phyloP scores from a whole-genome alignment of 2,888 invertebrate genomes.

The Hedychridium roseum region DNA sequence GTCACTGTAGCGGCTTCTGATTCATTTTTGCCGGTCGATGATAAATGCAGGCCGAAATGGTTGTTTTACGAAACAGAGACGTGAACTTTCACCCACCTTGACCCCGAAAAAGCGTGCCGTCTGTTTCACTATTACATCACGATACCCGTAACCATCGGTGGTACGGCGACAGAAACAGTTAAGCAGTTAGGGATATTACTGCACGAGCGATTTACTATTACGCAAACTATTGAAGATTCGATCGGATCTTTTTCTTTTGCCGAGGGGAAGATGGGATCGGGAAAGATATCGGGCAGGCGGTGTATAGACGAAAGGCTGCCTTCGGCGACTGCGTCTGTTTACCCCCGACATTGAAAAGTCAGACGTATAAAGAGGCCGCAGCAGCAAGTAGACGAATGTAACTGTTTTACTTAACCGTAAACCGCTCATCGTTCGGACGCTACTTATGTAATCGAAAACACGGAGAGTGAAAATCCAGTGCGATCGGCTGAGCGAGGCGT shows the following conservation, averaged over 20 bases:
- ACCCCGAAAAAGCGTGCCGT: constrained; percentile 26
- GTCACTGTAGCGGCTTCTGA: too few species aligned
- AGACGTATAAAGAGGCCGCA: constrained; percentile 6
- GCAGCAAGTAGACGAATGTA: constrained; percentile 54
- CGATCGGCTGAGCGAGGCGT: too few species aligned
- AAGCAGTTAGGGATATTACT: neutral
- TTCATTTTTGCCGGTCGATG: too few species aligned
- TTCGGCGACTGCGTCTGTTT: too few species aligned
- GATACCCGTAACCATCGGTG: neutral
- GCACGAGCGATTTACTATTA: neutral
- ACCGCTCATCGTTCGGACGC: constrained; percentile 41
- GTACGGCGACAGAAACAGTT: neutral
- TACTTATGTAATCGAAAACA: constrained; percentile 61
- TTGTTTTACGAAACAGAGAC: too few species aligned
- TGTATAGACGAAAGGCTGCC: too few species aligned
- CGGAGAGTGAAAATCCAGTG: constrained; percentile 61
- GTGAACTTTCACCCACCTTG: constrained; percentile 35
- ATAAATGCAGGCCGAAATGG: too few species aligned
- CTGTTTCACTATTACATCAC: constrained; percentile 2
- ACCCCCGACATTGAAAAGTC: too few species aligned
- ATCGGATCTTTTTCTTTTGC: too few species aligned
- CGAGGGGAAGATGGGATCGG: too few species aligned
- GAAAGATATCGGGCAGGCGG: too few species aligned
- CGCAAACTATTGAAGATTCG: too few species aligned
- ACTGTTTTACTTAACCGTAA: constrained; percentile 60